Evolutionary conservation across 2,888 invertebrate species (phyloP).

Genomic region (Aphelenchoides bicaudatus): DNA sequence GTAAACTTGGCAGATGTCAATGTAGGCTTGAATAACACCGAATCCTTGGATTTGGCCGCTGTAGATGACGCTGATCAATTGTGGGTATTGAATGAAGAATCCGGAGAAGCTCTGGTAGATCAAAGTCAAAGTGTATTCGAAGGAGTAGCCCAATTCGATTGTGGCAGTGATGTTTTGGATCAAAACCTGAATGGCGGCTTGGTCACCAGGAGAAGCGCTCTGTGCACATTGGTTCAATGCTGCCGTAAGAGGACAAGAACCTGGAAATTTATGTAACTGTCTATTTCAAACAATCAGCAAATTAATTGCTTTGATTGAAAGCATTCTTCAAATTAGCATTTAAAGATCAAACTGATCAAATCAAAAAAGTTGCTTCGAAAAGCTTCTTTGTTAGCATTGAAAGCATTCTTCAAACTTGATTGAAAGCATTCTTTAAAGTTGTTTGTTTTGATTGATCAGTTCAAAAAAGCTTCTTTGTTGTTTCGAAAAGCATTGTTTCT

Average conservation of each 20-base stretch:
- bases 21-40: not conserved
- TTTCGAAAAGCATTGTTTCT: no score
- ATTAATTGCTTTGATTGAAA: no score
- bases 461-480: no score
- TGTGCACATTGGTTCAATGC: not conserved
- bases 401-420: no score
- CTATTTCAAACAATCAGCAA: no score
- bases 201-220: not conserved
- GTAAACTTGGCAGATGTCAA: conserved; percentile 1
- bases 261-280: no score
- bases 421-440: no score
- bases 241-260: conserved; percentile 4
- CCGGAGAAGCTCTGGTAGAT: conserved; percentile 9
- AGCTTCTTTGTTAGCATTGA: no score
- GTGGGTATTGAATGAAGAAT: conserved; percentile 7
- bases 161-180: conserved; percentile 7
- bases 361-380: no score
- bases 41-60: conserved; percentile 1
- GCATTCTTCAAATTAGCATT: no score
- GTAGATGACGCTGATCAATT: not conserved
- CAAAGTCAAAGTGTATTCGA: conserved; percentile 8
- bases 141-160: conserved; percentile 7
- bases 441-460: no score
- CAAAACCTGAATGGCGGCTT: conserved; percentile 6
- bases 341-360: no score